Conservation (phyloP, 2,888 invertebrate species). For the Andrena bicolor region DNA sequence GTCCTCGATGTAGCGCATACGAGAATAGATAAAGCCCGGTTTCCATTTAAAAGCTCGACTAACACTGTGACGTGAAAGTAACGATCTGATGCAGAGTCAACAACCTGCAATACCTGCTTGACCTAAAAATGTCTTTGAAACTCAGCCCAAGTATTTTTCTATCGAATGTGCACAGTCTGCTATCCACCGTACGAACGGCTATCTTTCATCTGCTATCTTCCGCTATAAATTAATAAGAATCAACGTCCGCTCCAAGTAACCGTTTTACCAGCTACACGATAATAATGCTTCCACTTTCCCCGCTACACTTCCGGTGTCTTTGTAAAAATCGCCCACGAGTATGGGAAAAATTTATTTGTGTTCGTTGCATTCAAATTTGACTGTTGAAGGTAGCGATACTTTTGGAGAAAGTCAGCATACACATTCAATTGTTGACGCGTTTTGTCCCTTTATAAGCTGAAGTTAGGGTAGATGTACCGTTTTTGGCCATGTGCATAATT, state of each 20-base stretch:
- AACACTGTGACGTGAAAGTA: conserved; percentile 69
- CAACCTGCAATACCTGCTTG: conserved; percentile 71
- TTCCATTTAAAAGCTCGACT: conserved; percentile 65
- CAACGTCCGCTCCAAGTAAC: neutral
- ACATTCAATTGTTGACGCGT: neutral
- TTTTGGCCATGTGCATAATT: no score
- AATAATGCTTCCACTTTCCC: conserved; percentile 8
- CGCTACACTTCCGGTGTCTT: neutral
- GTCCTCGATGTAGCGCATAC: conserved; percentile 59
- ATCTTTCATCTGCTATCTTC: neutral
- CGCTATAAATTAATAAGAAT: conserved; percentile 28
- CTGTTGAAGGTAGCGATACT: neutral
- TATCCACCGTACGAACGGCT: neutral
- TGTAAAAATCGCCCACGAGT: no score
- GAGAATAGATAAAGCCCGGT: conserved; percentile 69
- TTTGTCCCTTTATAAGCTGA: neutral
- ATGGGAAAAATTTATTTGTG: neutral
- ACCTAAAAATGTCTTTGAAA: conserved; percentile 68
- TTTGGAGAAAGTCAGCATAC: neutral
- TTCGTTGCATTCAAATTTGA: neutral
- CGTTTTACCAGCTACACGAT: neutral
- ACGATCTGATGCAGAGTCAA: conserved; percentile 72
- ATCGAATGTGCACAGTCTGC: neutral
- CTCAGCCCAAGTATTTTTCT: conserved; percentile 50
- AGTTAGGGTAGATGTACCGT: no score